phyloP scores from a whole-genome alignment of 2,888 invertebrate species.

The Pollenia angustigena region DNA sequence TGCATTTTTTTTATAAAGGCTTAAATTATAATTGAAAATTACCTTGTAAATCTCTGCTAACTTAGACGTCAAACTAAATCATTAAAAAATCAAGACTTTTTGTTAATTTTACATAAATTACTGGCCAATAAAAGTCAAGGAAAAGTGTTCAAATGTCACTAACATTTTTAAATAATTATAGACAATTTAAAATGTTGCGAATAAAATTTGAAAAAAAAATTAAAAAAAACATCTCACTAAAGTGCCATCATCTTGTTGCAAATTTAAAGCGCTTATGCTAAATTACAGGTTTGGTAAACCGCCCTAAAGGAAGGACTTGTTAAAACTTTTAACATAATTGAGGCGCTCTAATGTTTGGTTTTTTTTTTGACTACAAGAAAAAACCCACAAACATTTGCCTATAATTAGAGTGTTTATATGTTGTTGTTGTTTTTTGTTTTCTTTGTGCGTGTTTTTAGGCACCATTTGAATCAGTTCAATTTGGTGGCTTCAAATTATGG shows the following conservation, averaged over 20 bases:
- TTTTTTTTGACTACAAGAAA: background rate
- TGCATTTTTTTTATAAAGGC: no score
- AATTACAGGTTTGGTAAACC: slow-evolving; percentile 68
- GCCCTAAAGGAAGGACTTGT: slow-evolving; percentile 62
- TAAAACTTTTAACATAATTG: slow-evolving; percentile 60
- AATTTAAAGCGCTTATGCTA: slow-evolving; percentile 59
- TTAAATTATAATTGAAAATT: no score
- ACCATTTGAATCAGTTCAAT: slow-evolving; percentile 73
- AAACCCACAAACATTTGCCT: slow-evolving; percentile 70
- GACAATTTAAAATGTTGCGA: no score
- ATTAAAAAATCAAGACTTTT: no score
- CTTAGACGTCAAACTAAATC: no score
- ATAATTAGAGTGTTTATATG: slow-evolving; percentile 63
- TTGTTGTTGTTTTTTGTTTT: slow-evolving; percentile 37
- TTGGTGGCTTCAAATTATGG: slow-evolving; percentile 80
- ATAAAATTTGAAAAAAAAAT: background rate
- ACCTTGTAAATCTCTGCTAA: no score
- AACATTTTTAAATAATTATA: no score
- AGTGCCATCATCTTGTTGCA: slow-evolving; percentile 59
- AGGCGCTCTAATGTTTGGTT: slow-evolving; percentile 60
- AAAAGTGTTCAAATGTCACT: no score
- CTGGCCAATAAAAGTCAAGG: no score
- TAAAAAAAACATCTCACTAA: slow-evolving; percentile 34
- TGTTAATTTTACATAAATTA: no score
- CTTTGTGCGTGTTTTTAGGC: slow-evolving; percentile 71